A percentile compares a stretch with the other conserved stretches of the same genome.
These are phyloP conservation scores for Macheiramphus alcinus DNA, from an alignment of 2,113 vertebrate genomes.

Conservation along the genomic window DNA sequence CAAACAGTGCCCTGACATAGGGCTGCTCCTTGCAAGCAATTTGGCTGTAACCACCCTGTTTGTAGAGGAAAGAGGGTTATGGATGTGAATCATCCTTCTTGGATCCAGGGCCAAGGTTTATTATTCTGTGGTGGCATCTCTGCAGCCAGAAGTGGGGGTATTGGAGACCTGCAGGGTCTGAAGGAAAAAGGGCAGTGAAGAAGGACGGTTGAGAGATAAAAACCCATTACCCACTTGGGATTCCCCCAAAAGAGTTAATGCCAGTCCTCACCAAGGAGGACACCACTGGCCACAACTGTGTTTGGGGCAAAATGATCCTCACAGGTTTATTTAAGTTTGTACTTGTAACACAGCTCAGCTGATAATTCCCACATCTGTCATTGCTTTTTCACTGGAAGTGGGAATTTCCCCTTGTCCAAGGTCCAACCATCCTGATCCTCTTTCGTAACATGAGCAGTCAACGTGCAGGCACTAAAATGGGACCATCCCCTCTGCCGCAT, in stretches of 20 bases:
- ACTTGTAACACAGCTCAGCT: neutral
- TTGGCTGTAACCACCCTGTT: neutral
- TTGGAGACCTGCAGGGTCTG: neutral
- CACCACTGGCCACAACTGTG: accelerated
- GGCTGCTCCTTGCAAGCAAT: neutral
- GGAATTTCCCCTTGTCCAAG: neutral
- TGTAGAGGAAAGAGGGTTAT: neutral
- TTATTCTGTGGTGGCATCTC: neutral
- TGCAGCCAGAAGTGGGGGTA: neutral
- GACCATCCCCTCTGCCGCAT: accelerated
- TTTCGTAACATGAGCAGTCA: neutral
- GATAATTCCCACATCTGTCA: neutral
- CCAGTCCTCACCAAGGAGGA: accelerated
- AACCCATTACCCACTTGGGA: neutral
- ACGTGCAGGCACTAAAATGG: neutral
- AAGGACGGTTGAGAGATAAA: neutral
- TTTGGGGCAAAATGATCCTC: neutral
- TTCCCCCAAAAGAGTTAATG: neutral
- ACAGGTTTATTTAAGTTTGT: neutral
- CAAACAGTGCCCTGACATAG: neutral
- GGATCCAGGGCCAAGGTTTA: neutral
- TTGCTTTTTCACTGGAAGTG: neutral
- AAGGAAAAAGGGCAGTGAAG: neutral
- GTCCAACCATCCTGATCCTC: neutral
- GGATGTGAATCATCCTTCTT: neutral